Base-by-base conservation (phyloP, 1,140 invertebrate genomes). In the Zaprionus lachaisei region DNA sequence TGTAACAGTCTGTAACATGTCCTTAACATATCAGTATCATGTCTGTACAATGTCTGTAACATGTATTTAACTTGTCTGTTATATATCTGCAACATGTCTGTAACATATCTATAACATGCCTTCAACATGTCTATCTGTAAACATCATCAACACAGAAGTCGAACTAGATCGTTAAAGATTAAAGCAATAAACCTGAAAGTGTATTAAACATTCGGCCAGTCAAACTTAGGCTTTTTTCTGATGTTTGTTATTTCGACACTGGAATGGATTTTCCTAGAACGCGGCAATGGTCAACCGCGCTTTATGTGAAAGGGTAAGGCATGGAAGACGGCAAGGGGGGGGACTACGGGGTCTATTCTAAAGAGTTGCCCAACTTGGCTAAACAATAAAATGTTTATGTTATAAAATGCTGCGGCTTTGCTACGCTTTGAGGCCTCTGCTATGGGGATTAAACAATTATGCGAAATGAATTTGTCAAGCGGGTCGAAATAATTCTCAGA, bases 361-460 rank as follows among this genome's bases (percentile, higher is more conserved):
- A 66, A 66, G 20, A 65, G 51, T 65, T 65, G 26, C 14, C 58
- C 38, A 49, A 63, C 24, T 31, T 31, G 5, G 26, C 24, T 41
- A 22, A 38, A 15, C 65, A 41, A 66, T 56, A 66, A 66, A 55
- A 44, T 44, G 15, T 66, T 66, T 66, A 66, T 56, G 64, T 44
- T 37, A 56, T 44, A 38, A 56, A 41, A 44, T 24, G 20, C 47
- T 47, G 41, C n/a, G 41, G 41, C 41, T 47, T 47, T 47, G 41
- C 47, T 22, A 14, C 11, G 47, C 47, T 22, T 20, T 11, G 47
- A 20, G 44, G 44, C 17, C 17, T 22, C 47, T 49, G 12, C 20
- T 47, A 47, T 47, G 41, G 47, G 47, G 20, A 51, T 51, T 51
- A 51, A 51, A 51, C 47, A 51, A 51, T 51, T 51, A 51, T 51